Evolutionary conservation across 2,113 vertebrate species (phyloP).

Genomic region (Otus sunia): DNA sequence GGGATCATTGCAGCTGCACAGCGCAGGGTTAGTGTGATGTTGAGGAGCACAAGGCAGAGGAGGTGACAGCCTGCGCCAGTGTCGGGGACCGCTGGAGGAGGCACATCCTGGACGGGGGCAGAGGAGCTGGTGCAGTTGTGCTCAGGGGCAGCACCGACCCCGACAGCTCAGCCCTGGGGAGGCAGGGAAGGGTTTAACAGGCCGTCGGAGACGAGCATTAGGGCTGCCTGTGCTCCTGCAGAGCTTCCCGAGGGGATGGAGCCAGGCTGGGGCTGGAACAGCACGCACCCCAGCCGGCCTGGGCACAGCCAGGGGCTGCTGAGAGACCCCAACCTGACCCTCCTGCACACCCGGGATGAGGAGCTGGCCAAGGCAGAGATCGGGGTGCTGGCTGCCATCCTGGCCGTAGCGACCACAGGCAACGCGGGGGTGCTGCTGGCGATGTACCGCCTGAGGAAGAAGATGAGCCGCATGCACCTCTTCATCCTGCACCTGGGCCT

Average conservation of each 20-base stretch:
- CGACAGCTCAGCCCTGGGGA: neutral
- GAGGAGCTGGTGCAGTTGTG: neutral
- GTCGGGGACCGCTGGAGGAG: neutral
- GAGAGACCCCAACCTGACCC: neutral
- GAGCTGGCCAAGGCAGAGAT: slow-evolving; percentile 77
- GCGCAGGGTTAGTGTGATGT: neutral
- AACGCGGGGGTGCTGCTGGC: slow-evolving; percentile 73
- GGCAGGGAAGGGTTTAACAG: neutral
- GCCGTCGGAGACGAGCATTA: rapidly evolving
- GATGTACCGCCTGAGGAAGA: slow-evolving; percentile 58
- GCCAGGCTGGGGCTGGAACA: neutral
- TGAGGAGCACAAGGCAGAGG: neutral
- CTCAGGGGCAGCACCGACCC: neutral
- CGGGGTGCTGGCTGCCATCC: slow-evolving; percentile 68
- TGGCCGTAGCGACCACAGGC: slow-evolving; percentile 66
- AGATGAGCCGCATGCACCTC: slow-evolving; percentile 78
- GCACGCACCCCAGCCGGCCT: neutral
- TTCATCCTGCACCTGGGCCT: slow-evolving; percentile 79
- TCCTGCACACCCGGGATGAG: slow-evolving; percentile 73
- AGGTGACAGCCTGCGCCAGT: neutral
- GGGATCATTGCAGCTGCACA: neutral
- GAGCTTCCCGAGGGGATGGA: neutral
- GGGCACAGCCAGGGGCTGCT: neutral
- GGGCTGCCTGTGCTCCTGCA: neutral
- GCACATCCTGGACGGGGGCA: neutral